Evolutionary conservation across 2,113 vertebrate genomes (phyloP), one percentile per base, ranked within the genome.

Genomic region (Cranoglanis bouderius): DNA sequence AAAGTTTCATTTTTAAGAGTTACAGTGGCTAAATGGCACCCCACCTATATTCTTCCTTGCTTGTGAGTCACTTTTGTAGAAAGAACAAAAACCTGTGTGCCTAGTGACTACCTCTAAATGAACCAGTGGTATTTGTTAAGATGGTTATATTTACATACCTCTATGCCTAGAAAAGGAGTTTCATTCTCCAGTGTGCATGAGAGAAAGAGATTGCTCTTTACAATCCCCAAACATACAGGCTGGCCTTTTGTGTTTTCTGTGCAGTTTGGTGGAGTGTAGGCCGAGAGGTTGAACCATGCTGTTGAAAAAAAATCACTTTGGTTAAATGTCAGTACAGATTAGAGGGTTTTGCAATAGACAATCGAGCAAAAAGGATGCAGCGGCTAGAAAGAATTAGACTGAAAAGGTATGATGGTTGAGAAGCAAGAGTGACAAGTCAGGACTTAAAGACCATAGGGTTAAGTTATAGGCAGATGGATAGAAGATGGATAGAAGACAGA

Each of bases 221-320:
- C 72, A 24, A 95, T 90, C 0, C 90, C 91, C 77, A 96, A 77
- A 29, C 89, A 57, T 0, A 96, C 92, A 0, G 87, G 72, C 80
- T 63, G 74, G 8, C 26, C 57, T 0, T 13, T 12, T 0, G 0
- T 19, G 7, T 0, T 2, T 1, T 0, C 55, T 61, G 2, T 2
- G 0, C 0, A 2, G 5, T 12, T 3, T 6, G n/a, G 0, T 0
- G 26, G 29, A 1, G 2, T 1, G 86, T 93, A 95, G 18, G 1
- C 19, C 0, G 74, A 89, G 88, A 95, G 85, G 14, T 89, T 89
- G 24, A 96, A 93, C 6, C 5, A 83, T 26, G 92, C 95, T 96
- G 67, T 59, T 55, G 51, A 57, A 57, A 21, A 67, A 32, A 1
- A 81, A 10, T 3, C 14, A 81, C 19, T n/a, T 53, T 8, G 16